phyloP scores from a whole-genome alignment of 2,888 invertebrate species.

The Leucophenga montana region DNA sequence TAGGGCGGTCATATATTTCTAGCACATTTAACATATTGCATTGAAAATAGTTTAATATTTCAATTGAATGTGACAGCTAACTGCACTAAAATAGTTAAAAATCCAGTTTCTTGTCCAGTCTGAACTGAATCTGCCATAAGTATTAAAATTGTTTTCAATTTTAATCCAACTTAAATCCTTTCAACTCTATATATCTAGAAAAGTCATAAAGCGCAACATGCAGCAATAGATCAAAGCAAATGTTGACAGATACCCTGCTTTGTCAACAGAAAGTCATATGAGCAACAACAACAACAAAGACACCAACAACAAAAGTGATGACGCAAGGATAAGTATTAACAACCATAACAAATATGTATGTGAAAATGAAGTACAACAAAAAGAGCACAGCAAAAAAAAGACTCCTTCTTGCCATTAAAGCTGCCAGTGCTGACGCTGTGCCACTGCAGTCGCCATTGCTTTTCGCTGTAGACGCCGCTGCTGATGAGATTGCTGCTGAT shows the following conservation, averaged over 20 bases:
- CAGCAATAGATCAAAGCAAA: conserved; percentile 13
- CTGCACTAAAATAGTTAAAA: too few relatives aligned
- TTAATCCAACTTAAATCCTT: neutral
- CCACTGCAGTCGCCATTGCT: neutral
- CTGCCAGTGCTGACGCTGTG: neutral
- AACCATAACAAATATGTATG: conserved; percentile 7
- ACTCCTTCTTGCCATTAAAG: neutral
- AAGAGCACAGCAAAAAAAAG: neutral
- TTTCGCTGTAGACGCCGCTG: conserved; percentile 16
- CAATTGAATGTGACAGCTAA: too few relatives aligned
- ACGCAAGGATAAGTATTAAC: neutral
- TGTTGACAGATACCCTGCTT: neutral
- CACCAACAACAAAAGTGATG: neutral
- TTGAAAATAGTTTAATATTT: too few relatives aligned
- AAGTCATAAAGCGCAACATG: neutral
- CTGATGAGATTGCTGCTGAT: conserved; percentile 50
- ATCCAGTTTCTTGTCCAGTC: too few relatives aligned
- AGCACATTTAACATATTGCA: too few relatives aligned
- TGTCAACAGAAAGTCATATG: neutral
- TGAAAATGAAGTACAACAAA: neutral
- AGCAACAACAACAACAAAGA: neutral
- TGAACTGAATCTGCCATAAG: too few relatives aligned
- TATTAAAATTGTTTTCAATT: too few relatives aligned
- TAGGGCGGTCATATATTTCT: too few relatives aligned
- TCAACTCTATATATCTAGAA: neutral